Evolutionary conservation across 1,140 invertebrate genomes (phyloP), one percentile per base, ranked within the genome.

Genomic region (Drosophila arizonae): DNA sequence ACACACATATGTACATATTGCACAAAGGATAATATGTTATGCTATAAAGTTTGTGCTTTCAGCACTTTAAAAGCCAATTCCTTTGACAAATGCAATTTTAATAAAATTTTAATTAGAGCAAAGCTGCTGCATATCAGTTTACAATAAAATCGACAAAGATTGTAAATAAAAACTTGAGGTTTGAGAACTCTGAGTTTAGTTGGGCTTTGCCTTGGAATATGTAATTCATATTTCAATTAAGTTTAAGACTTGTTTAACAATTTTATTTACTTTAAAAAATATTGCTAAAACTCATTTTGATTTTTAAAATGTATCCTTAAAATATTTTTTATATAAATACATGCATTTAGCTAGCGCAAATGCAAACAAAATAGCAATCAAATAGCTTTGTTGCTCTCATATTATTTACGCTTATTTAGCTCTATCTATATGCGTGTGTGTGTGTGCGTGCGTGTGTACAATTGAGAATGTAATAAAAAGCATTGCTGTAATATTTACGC

Each of bases 391-490:
- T 36, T 58, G 45, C 50, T 36, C 17, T 51, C 67, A 82, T 70
- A 79, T 67, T 51, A 81, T 81, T 76, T 65, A 48, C 50, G 45
- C 64, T 63, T 51, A 39, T 73, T 66, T 61, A 50, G 48, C 11
- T 33, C 8, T 60, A 21, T 26, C 13, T 52, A 8, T 43, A 30
- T 28, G 52, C 4, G 28, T 43, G 39, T 41, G 30, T 41, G 28
- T 43, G 39, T 41, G 30, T 48, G 30, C 41, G 30, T 48, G 30
- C 41, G 41, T 60, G 55, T 50, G 3, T 39, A 46, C 55, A 58
- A 46, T 67, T 13, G 30, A 48, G 64, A 86, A 67, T 71, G 76
- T 65, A 87, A 87, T 86, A 81, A 86, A 86, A 87, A 76, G 57
- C 70, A 76, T 65, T 46, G 45, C 67, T 78, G 55, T 56, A 87